phyloP scores from a whole-genome alignment of 2,888 invertebrate genomes.

The Heliconius ismenius region DNA sequence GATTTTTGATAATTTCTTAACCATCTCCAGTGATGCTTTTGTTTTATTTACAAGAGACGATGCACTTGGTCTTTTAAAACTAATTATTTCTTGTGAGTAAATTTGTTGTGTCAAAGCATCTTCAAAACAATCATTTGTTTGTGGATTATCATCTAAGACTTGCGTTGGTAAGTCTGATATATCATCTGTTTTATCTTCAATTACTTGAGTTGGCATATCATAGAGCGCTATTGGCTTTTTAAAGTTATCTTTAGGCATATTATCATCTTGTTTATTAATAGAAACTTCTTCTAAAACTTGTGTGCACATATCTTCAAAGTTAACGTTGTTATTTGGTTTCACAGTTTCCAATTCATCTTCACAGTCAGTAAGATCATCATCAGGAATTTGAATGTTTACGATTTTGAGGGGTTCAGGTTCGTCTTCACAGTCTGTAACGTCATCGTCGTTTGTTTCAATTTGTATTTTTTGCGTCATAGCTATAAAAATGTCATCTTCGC shows the following conservation, averaged over 20 bases:
- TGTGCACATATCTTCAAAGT: constrained; percentile 52
- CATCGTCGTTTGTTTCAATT: constrained; percentile 47
- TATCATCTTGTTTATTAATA: constrained; percentile 9
- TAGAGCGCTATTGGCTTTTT: constrained; percentile 33
- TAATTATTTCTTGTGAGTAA: constrained; percentile 45
- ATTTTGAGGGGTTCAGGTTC: constrained; percentile 16
- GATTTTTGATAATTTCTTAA: constrained; percentile 42
- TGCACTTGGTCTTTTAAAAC: constrained; percentile 65
- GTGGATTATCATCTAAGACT: constrained; percentile 29
- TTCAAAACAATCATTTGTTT: constrained; percentile 47
- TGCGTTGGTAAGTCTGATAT: constrained; percentile 55
- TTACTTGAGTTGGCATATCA: constrained; percentile 47
- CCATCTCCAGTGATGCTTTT: constrained; percentile 45
- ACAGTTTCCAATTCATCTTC: constrained; percentile 46
- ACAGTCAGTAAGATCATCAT: constrained; percentile 59
- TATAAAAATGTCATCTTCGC: constrained; percentile 61
- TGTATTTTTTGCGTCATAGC: constrained; percentile 55
- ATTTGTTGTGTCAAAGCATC: constrained; percentile 60
- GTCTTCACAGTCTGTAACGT: constrained; percentile 60
- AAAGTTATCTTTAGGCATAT: constrained; percentile 35
- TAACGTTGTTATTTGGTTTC: not conserved
- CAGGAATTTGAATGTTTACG: constrained; percentile 21
- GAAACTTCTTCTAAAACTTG: constrained; percentile 47
- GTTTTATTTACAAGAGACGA: constrained; percentile 59
- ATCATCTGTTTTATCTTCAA: constrained; percentile 40